A percentile compares a stretch with the other conserved stretches of the same genome.
Evolutionary conservation across 2,113 vertebrate genomes (phyloP).

Genomic region (Bostrychus sinensis): DNA sequence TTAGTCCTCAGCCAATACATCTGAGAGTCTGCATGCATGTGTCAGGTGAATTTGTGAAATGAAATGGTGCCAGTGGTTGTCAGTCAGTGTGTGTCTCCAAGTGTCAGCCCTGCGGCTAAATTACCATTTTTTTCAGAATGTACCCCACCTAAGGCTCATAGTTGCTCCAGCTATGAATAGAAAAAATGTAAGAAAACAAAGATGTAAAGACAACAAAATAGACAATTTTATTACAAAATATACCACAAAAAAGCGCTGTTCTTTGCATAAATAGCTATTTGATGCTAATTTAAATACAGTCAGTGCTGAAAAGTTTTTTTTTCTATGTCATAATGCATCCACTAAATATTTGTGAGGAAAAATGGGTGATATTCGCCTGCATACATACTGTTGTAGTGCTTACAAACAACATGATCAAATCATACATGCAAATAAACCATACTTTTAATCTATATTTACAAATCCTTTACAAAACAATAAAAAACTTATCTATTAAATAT

Average conservation of each 20-base stretch:
- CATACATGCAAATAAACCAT: constrained; percentile 40
- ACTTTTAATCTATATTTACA: constrained; percentile 44
- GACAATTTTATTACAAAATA: constrained; percentile 73
- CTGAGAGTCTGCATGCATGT: too few relatives aligned
- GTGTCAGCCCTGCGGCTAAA: too few relatives aligned
- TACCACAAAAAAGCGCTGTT: constrained; percentile 62
- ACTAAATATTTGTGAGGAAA: not conserved
- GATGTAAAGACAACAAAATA: constrained; percentile 44
- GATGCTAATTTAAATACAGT: constrained; percentile 64
- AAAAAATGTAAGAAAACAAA: too few relatives aligned
- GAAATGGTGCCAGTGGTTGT: too few relatives aligned
- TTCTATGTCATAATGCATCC: constrained; percentile 34
- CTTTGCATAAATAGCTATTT: constrained; percentile 63
- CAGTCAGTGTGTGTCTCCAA: too few relatives aligned
- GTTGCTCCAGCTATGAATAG: too few relatives aligned
- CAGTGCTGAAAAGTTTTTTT: constrained; percentile 68
- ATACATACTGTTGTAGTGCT: constrained; percentile 42
- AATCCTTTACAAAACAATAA: constrained; percentile 60
- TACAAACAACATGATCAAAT: constrained; percentile 21
- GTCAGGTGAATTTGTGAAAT: too few relatives aligned
- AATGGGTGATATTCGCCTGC: not conserved
- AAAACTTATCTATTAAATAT: constrained; percentile 65
- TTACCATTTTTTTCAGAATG: too few relatives aligned
- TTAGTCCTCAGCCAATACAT: too few relatives aligned
- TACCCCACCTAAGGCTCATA: too few relatives aligned